Evolutionary conservation across 1,140 invertebrate genomes (phyloP).

Genomic region (Hycleus cichorii): DNA sequence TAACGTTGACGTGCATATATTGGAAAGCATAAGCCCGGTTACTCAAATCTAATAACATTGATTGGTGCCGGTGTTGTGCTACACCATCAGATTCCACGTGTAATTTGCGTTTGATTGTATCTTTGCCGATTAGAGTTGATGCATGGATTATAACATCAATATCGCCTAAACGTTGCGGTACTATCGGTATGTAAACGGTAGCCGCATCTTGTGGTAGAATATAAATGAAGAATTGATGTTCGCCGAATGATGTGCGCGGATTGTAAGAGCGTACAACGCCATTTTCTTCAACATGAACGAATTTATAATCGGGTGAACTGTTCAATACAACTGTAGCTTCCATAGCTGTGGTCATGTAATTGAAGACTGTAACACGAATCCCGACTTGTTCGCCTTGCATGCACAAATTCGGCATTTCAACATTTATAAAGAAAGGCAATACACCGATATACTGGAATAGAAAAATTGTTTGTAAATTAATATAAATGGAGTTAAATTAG

Average conservation of each 20-base stretch:
- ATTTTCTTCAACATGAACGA: slow-evolving; percentile 87
- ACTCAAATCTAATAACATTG: slow-evolving; percentile 83
- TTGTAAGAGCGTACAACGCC: slow-evolving; percentile 79
- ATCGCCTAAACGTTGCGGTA: slow-evolving; percentile 71
- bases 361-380: slow-evolving; percentile 86
- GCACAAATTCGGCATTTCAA: slow-evolving; percentile 81
- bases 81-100: slow-evolving; percentile 87
- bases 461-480: neutral
- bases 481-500: neutral
- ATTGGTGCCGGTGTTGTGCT: slow-evolving; percentile 85
- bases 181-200: slow-evolving; percentile 84
- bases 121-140: slow-evolving; percentile 75
- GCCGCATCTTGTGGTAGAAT: slow-evolving; percentile 70
- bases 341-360: slow-evolving; percentile 78
- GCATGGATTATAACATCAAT: slow-evolving; percentile 77
- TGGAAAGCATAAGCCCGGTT: slow-evolving; percentile 88
- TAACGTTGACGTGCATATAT: slow-evolving; percentile 91
- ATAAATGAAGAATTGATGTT: slow-evolving; percentile 91
- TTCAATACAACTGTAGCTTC: slow-evolving; percentile 79
- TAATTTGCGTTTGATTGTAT: slow-evolving; percentile 63
- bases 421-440: slow-evolving; percentile 88
- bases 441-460: slow-evolving; percentile 64
- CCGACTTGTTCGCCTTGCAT: slow-evolving; percentile 91
- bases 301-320: slow-evolving; percentile 85
- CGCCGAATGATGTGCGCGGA: slow-evolving; percentile 79